Evolutionary conservation across 2,888 invertebrate genomes (phyloP), one percentile per base, ranked within the genome.

Genomic region (Amphipoea lucens): DNA sequence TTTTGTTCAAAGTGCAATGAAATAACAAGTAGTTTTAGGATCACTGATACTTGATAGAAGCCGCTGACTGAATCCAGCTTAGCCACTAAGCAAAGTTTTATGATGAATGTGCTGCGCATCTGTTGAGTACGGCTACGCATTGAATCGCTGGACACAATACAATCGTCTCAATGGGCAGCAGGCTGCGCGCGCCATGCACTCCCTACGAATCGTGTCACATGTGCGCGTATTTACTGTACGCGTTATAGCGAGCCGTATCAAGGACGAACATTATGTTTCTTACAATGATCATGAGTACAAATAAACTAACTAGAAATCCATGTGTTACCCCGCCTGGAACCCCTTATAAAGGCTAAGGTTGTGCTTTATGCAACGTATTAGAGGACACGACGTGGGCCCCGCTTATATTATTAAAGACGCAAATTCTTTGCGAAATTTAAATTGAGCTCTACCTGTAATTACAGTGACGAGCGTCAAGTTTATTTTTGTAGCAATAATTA

Each of bases 101-200:
- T 62, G 29, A 65, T 36, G 36, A 36, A 67, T 45, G 71, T 60
- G 51, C 29, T 6, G 42, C 73, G 62, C 45, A 48, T 54, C 51
- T 54, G 69, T 51, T 65, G 29, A 36, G 72, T 23, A 40, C 45
- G 45, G 54, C 12, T 14, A 23, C 51, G 67, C 72, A 87, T 82
- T 62, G 69, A 76, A 45, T 40, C 60, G 78, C 69, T 73, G 72
- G 36, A 42, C 76, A 75, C 84, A 84, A 81, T 81, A 75, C 69
- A 73, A 84, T 79, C 72, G 72, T 1, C 6, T 68, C 73, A 84
- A 87, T 79, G 54, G 54, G 60, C 67, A n/a, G 54, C 67, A n/a
- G 17, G 62, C 57, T 36, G 62, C 70, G 42, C 11, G n/a, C 20
- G 67, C 68, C 57, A 17, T 60, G 82, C 77, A 45, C 65, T 48